phyloP scores from a whole-genome alignment of 2,113 vertebrate genomes.

The Poeciliopsis occidentalis region DNA sequence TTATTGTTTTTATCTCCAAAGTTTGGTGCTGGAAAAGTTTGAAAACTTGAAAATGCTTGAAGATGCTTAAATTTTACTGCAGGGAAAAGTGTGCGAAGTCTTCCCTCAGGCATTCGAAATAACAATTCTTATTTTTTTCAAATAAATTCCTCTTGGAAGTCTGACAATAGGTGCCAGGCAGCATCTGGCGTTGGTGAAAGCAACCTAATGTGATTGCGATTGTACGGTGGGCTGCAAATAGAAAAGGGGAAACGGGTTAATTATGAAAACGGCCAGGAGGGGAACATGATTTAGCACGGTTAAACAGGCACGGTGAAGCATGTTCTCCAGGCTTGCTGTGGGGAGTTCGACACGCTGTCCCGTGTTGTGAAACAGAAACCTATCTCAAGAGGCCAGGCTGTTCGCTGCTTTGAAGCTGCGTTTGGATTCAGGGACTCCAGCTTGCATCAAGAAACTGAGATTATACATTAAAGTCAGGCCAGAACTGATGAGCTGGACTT shows the following conservation, averaged over 20 bases:
- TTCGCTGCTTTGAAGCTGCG: conserved; percentile 48
- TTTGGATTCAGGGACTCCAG: conserved; percentile 45
- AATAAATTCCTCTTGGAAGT: neutral
- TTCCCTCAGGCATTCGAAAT: too few relatives aligned
- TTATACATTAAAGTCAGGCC: conserved; percentile 45
- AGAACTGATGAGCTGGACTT: conserved; percentile 46
- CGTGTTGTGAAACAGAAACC: conserved; percentile 47
- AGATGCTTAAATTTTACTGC: too few relatives aligned
- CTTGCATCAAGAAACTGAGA: conserved; percentile 39
- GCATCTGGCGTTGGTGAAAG: conserved; percentile 18
- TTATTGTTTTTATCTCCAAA: too few relatives aligned
- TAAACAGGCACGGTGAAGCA: conserved; percentile 34
- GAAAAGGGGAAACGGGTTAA: conserved; percentile 54
- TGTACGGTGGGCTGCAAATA: conserved; percentile 28
- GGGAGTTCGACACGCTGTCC: conserved; percentile 40
- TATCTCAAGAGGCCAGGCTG: conserved; percentile 53
- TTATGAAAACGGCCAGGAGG: conserved; percentile 59
- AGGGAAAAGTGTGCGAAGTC: too few relatives aligned
- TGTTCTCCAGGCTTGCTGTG: conserved; percentile 19
- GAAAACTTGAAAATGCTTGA: too few relatives aligned
- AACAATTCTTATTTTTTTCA: too few relatives aligned
- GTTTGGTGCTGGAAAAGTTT: too few relatives aligned
- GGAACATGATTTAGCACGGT: conserved; percentile 40
- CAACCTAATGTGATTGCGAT: conserved; percentile 22
- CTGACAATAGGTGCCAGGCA: conserved; percentile 17